Percentiles rank a stretch among this genome's conserved stretches.
These are phyloP conservation scores for Sebastes diaconus DNA, from an alignment of 2,797 vertebrate species.

Conservation along the genomic window DNA sequence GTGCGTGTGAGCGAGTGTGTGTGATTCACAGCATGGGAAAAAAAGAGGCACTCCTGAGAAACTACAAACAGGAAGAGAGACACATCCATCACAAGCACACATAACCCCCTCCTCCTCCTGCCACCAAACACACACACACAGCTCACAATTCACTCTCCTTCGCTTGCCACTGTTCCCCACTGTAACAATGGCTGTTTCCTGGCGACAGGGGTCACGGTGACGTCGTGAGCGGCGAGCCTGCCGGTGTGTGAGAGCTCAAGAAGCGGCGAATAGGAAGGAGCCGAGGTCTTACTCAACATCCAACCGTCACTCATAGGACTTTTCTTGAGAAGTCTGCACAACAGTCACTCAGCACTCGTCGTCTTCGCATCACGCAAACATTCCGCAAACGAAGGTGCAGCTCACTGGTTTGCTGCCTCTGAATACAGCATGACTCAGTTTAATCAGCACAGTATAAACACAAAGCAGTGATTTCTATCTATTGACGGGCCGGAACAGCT, in stretches of 20 bases:
- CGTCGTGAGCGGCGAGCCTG: constrained; percentile 34
- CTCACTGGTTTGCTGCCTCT: constrained; percentile 4
- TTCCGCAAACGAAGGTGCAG: not conserved
- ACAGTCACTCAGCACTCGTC: constrained; percentile 17
- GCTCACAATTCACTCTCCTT: constrained; percentile 30
- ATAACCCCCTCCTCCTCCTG: constrained; percentile 15
- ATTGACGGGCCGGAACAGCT: not conserved
- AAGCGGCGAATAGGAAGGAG: constrained; percentile 46
- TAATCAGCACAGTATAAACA: constrained; percentile 1
- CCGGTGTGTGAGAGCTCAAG: constrained; percentile 55
- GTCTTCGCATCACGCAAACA: not conserved
- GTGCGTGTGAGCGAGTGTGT: constrained; percentile 8
- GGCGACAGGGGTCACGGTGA: constrained; percentile 57
- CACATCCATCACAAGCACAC: constrained; percentile 76
- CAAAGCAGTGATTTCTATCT: constrained; percentile 12
- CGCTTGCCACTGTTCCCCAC: constrained; percentile 39
- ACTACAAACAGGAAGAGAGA: constrained; percentile 88
- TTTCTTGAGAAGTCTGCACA: not conserved
- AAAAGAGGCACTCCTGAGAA: constrained; percentile 87
- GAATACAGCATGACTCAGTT: constrained; percentile 22
- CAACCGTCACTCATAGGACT: constrained; percentile 13
- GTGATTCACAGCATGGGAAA: constrained; percentile 70
- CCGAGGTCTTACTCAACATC: constrained; percentile 48
- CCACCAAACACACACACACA: constrained; percentile 48
- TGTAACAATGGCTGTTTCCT: constrained; percentile 83